Conservation (phyloP, 2,888 invertebrate genomes). For the Heliconius erato region DNA sequence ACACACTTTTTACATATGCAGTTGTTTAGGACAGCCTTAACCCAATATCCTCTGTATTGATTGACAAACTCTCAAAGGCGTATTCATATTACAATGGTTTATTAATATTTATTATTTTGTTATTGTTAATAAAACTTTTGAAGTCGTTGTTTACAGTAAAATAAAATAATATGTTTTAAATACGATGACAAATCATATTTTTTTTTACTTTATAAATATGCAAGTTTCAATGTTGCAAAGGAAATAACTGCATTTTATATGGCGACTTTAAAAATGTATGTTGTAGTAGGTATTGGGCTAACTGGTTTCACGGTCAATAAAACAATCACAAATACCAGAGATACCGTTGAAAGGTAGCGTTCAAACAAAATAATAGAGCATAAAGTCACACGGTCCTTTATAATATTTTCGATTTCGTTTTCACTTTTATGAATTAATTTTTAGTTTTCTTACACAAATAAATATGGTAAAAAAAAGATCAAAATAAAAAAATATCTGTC, state of each 20-base stretch:
- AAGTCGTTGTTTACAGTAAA: not conserved
- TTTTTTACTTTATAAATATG: not conserved
- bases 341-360: conserved; percentile 31
- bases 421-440: not conserved
- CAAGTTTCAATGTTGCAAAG: not conserved
- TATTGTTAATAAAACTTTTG: not conserved
- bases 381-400: conserved; percentile 22
- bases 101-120: not conserved
- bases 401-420: conserved; percentile 18
- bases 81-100: conserved; percentile 10
- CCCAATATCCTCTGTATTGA: conserved; percentile 24
- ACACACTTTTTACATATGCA: conserved; percentile 24
- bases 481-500: not conserved
- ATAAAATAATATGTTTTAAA: not conserved
- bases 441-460: not conserved
- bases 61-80: conserved; percentile 14
- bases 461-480: no score
- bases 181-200: not conserved
- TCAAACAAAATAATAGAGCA: conserved; percentile 36
- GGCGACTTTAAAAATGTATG: conserved; percentile 9
- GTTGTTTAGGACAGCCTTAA: conserved; percentile 28
- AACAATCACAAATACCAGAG: conserved; percentile 37
- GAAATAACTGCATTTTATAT: conserved; percentile 19
- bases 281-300: conserved; percentile 27
- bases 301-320: conserved; percentile 41